Evolutionary conservation across 2,797 vertebrate genomes (phyloP), one percentile per base, ranked within the genome.

Genomic region (Emydoidea blandingii): DNA sequence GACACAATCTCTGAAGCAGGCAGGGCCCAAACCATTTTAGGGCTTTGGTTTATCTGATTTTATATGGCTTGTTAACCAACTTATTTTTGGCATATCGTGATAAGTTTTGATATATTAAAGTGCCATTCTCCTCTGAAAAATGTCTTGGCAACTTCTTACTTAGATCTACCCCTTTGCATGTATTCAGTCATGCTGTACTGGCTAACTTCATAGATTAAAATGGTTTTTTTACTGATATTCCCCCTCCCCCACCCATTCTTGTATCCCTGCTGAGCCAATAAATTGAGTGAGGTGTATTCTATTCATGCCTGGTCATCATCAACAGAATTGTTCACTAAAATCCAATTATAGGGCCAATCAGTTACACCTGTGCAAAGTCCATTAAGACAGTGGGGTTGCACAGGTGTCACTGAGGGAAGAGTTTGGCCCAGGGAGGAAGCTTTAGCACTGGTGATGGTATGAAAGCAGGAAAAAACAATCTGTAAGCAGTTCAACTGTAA

Each of bases 321-420:
- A 53, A 21, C 52, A 53, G 52, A 53, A 53, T 53, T 53, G 19
- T 53, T 21, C 52, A 8, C 52, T 53, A 53, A 21, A 53, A 21
- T 53, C 52, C 19, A 53, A 53, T 53, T 53, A 53, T 21, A 21
- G 52, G 52, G 52, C 54, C 23, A 56, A 27, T 56, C 54, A 12
- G 1, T 9, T 79, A 52, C 34, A 10, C 8, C 0, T 56, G 3
- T 6, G 21, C 19, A 27, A 72, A 21, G 12, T 5, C 21, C 56
- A 78, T 78, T 41, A 62, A 62, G 62, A 12, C 56, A 84, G 44
- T 29, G 81, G 31, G 11, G 49, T 3, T 88, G 65, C 79, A 47
- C 18, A 25, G 53, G 34, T 62, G 25, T 29, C 53, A 56, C 34
- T n/a, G 59, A 83, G 82, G 59, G 54, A 56, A 56, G 54, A 27